Conservation (phyloP, 2,797 vertebrate genomes). For the Coilia nasus region DNA sequence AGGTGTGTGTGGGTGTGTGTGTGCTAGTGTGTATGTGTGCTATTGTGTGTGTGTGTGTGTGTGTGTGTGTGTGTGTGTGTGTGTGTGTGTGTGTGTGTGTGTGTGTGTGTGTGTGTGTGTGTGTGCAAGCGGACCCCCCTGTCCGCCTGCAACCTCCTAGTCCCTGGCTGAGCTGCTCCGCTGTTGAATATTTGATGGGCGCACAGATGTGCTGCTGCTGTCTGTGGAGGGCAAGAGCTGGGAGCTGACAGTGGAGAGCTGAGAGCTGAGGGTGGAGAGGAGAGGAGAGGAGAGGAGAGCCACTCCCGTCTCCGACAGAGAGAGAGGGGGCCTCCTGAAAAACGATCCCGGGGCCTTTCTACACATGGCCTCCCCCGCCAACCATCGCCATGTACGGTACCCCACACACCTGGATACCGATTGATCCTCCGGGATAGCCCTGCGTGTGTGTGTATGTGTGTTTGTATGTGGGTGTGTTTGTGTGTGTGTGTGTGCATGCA, state of each 20-base stretch:
- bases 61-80: too few species aligned
- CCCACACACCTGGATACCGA: neutral
- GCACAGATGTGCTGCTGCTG: slow-evolving; percentile 72
- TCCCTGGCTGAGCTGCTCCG: slow-evolving; percentile 74
- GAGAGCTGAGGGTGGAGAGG: neutral
- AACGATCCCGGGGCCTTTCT: neutral
- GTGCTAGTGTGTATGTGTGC: neutral
- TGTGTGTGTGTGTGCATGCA: neutral
- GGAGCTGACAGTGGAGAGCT: too few species aligned
- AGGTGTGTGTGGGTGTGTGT: slow-evolving; percentile 65
- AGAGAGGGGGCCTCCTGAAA: neutral
- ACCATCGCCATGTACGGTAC: too few species aligned
- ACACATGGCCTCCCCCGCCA: neutral
- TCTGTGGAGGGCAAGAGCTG: too few species aligned
- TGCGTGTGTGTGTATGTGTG: neutral
- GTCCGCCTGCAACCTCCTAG: slow-evolving; percentile 19
- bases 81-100: too few species aligned
- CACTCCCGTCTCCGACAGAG: neutral
- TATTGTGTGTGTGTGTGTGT: too few species aligned
- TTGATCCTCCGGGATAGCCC: neutral
- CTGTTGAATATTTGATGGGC: slow-evolving; percentile 83
- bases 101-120: neutral
- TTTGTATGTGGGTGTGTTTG: neutral
- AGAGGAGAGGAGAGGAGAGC: too few species aligned
- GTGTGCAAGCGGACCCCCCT: neutral